Evolutionary conservation across 2,113 vertebrate genomes (phyloP), one percentile per base, ranked within the genome.

Genomic region (Daphoenositta chrysoptera): DNA sequence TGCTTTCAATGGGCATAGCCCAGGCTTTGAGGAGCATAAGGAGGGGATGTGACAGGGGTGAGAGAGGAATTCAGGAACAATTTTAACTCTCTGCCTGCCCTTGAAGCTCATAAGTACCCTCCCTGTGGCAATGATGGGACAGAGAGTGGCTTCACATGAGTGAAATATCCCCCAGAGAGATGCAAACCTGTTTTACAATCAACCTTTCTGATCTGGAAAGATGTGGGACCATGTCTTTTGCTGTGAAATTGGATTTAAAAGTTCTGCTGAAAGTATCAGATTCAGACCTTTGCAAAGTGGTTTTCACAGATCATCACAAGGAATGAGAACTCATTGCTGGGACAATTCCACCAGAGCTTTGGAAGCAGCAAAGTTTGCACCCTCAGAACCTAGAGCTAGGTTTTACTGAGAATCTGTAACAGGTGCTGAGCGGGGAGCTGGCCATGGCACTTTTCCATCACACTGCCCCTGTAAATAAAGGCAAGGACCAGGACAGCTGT

Each of bases 371-470:
- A 88, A n/a, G 15, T 84, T 39, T 78, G 57, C 0, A 0, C n/a
- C 16, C 50, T 61, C 30, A 53, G 54, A 69, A 51, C 50, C 10
- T 24, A 35, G 42, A 51, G n/a, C 8, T 45, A 14, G 50, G 8
- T 68, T 83, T 76, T 63, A 12, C 37, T 61, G 51, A 23, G 63
- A 19, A 73, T 44, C 26, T 35, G 6, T 56, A 48, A 24, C 4
- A 3, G 0, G 0, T 35, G 20, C 53, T 71, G 35, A 64, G 27
- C 1, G 0, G 27, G 58, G 33, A 50, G 23, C 42, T 33, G 37
- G 48, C 35, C 0, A 0, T 5, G 12, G 19, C n/a, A n/a, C 33
- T 80, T 37, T 57, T 56, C 17, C 33, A 27, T 6, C 9, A 5
- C 12, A 2, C 18, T 93, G 64, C 11, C n/a, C 15, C 66, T 66